Evolutionary conservation across 2,113 vertebrate genomes (phyloP), one percentile per base, ranked within the genome.

Genomic region (Ictalurus furcatus): DNA sequence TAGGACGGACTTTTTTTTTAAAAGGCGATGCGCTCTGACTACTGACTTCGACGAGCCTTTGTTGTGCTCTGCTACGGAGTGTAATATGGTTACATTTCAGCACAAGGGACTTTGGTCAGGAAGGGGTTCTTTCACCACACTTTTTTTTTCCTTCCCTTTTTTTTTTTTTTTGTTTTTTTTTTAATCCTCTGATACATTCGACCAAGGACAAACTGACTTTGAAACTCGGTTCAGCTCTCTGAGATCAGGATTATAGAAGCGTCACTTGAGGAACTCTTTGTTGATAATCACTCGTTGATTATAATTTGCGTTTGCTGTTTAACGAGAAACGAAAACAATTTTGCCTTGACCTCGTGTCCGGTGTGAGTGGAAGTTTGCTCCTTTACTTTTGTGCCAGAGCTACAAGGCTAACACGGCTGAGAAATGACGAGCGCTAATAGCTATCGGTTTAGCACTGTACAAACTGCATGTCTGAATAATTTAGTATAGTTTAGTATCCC

Each of bases 71-170:
- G 58, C 54, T 61, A 34, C 4, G 52, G 37, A 48, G 30, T 67
- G 56, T 25, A 84, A 84, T 78, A 78, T 54, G 54, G 54, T 87
- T 65, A 80, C 34, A 83, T 69, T 88, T 84, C 61, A 89, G 67
- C 54, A 56, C 52, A 9, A 79, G 30, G 84, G 48, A 19, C 6
- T 30, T 88, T 19, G 11, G 3, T 7, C 7, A 6, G 56, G 4
- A 17, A 58, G 21, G 13, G 3, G 30, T 59, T 63, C 4, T 85
- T 85, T 85, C 7, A 37, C 6, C 48, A 40, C 48, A 23, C 44
- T 23, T 59, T 54, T 82, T 83, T 14, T 80, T 48, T 9, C 48
- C 8, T 48, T 48, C 0, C 1, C 1, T 52, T 11, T 52, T 52
- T 52, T 52, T 11, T 52, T 52, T 11, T 9, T 19, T 89, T 73